phyloP scores from a whole-genome alignment of 2,113 vertebrate species.

The Centropristis striata region DNA sequence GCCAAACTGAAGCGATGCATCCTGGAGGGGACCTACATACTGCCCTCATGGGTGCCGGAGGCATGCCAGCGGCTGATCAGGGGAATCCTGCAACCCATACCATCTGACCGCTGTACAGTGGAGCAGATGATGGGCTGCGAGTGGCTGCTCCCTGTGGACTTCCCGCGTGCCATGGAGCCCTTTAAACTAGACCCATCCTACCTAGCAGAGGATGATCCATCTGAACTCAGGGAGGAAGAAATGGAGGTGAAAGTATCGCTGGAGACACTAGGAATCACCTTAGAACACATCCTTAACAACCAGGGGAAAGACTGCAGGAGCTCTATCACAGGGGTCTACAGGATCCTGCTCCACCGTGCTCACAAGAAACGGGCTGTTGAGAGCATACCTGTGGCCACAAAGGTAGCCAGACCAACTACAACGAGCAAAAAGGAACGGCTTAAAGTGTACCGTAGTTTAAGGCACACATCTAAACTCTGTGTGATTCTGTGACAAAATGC shows the following conservation, averaged over 20 bases:
- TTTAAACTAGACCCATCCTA: slow-evolving; percentile 93
- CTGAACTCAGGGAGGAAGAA: slow-evolving; percentile 89
- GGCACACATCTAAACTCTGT: slow-evolving; percentile 95
- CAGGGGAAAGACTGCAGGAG: slow-evolving; percentile 90
- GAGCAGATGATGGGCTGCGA: slow-evolving; percentile 92
- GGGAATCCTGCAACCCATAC: slow-evolving; percentile 90
- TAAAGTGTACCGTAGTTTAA: slow-evolving; percentile 85
- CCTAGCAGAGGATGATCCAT: slow-evolving; percentile 84
- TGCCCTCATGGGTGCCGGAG: slow-evolving; percentile 89
- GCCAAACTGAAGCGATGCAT: slow-evolving; percentile 96
- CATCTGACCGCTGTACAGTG: slow-evolving; percentile 88
- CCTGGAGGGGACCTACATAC: slow-evolving; percentile 89
- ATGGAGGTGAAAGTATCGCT: slow-evolving; percentile 89
- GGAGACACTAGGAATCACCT: slow-evolving; percentile 90
- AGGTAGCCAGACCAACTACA: slow-evolving; percentile 68
- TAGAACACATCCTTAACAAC: slow-evolving; percentile 93
- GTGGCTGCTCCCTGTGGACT: slow-evolving; percentile 92
- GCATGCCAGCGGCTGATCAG: slow-evolving; percentile 91
- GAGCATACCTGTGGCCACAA: slow-evolving; percentile 83
- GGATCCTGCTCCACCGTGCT: slow-evolving; percentile 92
- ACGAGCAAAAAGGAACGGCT: slow-evolving; percentile 83
- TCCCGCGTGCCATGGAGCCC: slow-evolving; percentile 89
- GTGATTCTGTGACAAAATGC: slow-evolving; percentile 89
- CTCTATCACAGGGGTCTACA: slow-evolving; percentile 93
- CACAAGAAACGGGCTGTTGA: slow-evolving; percentile 90